phyloP scores from a whole-genome alignment of 2,888 invertebrate genomes.

The Pandemis heparana region DNA sequence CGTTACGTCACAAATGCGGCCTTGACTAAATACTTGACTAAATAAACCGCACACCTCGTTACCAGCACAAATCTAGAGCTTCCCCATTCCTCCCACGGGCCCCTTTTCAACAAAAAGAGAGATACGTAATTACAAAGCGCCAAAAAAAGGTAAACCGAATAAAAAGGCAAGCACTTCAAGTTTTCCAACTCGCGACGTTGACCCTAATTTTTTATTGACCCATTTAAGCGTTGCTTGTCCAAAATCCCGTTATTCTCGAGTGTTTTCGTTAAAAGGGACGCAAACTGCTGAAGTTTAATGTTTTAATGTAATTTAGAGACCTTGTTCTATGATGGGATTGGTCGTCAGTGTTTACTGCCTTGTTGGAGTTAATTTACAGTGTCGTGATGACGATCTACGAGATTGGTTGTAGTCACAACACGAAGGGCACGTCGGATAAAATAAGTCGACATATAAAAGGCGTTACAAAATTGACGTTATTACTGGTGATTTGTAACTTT shows the following conservation, averaged over 20 bases:
- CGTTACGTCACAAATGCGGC: background rate
- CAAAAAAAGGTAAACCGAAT: conserved; percentile 25
- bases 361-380: background rate
- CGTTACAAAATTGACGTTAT: too few species aligned
- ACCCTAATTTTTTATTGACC: conserved; percentile 43
- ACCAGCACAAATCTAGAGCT: background rate
- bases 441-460: too few species aligned
- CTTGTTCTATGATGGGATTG: conserved; percentile 20
- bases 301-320: conserved; percentile 35
- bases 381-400: background rate
- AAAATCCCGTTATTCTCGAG: conserved; percentile 32
- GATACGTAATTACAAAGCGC: conserved; percentile 37
- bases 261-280: conserved; percentile 35
- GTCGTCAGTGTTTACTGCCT: conserved; percentile 14
- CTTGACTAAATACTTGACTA: background rate
- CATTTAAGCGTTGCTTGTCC: conserved; percentile 38
- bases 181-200: conserved; percentile 29
- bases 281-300: conserved; percentile 39
- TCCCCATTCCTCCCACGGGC: conserved; percentile 17
- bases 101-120: conserved; percentile 31
- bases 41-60: conserved; percentile 5
- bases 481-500: too few species aligned
- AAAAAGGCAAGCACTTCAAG: conserved; percentile 17
- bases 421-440: too few species aligned
- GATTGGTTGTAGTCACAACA: background rate